Conservation (phyloP, 2,888 invertebrate species). For the Diploptera punctata region DNA sequence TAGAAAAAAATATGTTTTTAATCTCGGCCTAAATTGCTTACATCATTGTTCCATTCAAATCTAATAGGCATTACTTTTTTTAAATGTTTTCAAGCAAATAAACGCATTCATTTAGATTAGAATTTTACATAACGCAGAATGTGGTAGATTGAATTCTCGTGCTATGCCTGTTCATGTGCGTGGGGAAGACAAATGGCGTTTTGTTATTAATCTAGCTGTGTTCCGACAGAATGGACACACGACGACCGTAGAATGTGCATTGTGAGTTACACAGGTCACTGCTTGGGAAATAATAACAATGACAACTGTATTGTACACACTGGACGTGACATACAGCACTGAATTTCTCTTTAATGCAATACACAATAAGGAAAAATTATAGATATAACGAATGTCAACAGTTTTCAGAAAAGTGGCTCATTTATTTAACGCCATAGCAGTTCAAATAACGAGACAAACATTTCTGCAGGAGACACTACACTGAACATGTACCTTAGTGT, state of each 20-base stretch:
- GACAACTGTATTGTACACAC: neutral
- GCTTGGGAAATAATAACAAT: conserved; percentile 1
- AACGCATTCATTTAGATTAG: conserved; percentile 11
- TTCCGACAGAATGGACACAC: neutral
- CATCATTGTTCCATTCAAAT: conserved; percentile 12
- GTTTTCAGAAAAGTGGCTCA: too few species aligned
- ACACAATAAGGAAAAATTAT: neutral
- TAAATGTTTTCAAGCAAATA: conserved; percentile 1
- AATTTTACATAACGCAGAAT: neutral
- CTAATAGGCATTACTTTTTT: neutral
- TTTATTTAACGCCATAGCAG: too few species aligned
- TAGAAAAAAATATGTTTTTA: neutral
- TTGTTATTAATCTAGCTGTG: conserved; percentile 6
- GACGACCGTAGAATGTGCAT: neutral
- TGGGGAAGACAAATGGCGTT: conserved; percentile 13
- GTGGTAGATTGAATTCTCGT: conserved; percentile 10
- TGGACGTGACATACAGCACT: neutral
- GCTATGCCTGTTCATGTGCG: neutral
- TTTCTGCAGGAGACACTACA: too few species aligned
- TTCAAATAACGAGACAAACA: too few species aligned
- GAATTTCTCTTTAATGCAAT: neutral
- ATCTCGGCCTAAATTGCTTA: neutral
- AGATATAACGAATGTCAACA: too few species aligned
- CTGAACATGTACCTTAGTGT: too few species aligned
- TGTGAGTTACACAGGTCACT: neutral